These are phyloP conservation scores for Parazoanthus darwini DNA, from an alignment of 92 coral and sea anemone genomes.

Conservation along the genomic window DNA sequence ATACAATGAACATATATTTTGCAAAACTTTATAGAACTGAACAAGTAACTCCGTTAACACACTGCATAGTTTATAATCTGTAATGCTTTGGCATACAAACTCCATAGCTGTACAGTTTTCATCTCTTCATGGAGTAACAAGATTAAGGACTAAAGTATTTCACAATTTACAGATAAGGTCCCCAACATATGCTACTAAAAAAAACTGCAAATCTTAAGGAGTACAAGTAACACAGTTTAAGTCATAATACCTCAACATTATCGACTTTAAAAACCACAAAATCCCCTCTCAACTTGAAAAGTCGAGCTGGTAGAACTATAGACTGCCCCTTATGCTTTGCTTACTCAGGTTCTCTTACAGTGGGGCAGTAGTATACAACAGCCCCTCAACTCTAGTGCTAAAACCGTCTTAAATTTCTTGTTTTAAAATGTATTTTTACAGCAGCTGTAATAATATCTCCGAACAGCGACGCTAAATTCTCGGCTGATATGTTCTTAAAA, in stretches of 20 bases:
- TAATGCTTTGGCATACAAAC: no score
- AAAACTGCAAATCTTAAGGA: neutral
- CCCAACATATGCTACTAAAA: neutral
- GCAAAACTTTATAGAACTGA: no score
- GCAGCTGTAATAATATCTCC: neutral
- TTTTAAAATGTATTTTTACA: no score
- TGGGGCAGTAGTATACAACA: neutral
- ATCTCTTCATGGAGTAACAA: no score
- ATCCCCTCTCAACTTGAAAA: neutral
- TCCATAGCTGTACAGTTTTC: no score
- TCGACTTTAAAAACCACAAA: neutral
- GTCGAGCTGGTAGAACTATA: neutral
- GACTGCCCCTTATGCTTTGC: neutral
- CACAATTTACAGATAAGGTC: neutral
- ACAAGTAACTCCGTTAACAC: no score
- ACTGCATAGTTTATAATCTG: no score
- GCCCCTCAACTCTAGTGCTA: neutral
- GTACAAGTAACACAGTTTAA: neutral
- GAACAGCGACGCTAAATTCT: neutral
- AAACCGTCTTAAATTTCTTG: neutral
- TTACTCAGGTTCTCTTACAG: neutral
- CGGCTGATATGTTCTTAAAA: neutral
- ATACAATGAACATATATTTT: no score
- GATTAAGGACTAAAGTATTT: no score
- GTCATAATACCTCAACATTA: neutral